phyloP scores from a whole-genome alignment of 2,797 vertebrate species.

The Tinamus major region DNA sequence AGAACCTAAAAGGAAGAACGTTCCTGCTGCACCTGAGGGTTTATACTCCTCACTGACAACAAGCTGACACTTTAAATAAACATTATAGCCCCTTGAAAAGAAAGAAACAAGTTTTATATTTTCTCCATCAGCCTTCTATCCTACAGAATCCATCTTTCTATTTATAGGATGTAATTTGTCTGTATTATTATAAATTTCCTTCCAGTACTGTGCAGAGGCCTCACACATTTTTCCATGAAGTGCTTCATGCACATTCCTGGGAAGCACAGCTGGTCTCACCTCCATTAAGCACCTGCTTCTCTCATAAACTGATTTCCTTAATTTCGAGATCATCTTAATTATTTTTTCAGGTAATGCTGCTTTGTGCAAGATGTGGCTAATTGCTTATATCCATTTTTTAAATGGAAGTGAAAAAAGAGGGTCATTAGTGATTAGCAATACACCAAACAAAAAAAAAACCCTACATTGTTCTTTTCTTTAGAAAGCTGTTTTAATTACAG shows the following conservation, averaged over 20 bases:
- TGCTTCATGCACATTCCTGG: slow-evolving; percentile 13
- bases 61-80: slow-evolving; percentile 45
- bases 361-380: slow-evolving; percentile 37
- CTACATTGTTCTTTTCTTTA: neutral
- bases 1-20: neutral
- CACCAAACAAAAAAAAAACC: neutral
- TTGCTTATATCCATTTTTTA: neutral
- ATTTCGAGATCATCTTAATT: slow-evolving; percentile 73
- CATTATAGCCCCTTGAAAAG: slow-evolving; percentile 11
- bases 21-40: neutral
- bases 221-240: slow-evolving; percentile 11
- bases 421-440: slow-evolving; percentile 29
- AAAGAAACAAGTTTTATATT: slow-evolving; percentile 39
- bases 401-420: slow-evolving; percentile 32
- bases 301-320: slow-evolving; percentile 67
- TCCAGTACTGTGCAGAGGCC: slow-evolving; percentile 38
- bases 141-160: slow-evolving; percentile 66
- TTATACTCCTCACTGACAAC: slow-evolving; percentile 15
- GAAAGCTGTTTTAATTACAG: slow-evolving; percentile 20
- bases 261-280: slow-evolving; percentile 69
- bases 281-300: slow-evolving; percentile 73
- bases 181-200: slow-evolving; percentile 63
- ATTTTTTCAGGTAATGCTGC: slow-evolving; percentile 64
- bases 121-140: slow-evolving; percentile 60
- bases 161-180: slow-evolving; percentile 62